These are phyloP conservation scores for Limnephilus lunatus DNA, from an alignment of 2,888 invertebrate genomes.

Conservation along the genomic window DNA sequence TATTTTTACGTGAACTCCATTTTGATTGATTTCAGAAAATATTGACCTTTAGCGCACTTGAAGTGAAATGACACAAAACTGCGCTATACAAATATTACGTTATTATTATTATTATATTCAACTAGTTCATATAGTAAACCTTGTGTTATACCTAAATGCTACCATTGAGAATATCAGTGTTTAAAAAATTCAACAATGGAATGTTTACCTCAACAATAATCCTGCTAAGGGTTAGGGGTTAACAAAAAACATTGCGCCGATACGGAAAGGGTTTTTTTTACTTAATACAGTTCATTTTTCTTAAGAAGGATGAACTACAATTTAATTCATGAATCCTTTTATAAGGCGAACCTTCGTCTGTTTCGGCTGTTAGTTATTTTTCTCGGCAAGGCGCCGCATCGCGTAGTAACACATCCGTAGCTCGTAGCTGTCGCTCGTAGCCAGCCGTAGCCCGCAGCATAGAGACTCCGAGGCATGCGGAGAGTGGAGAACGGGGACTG, in stretches of 20 bases:
- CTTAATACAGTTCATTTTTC: not conserved
- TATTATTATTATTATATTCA: too few species aligned
- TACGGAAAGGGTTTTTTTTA: not conserved
- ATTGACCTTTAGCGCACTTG: too few species aligned
- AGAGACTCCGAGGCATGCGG: not conserved
- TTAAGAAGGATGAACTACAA: not conserved
- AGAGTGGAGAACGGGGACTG: not conserved
- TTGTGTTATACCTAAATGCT: too few species aligned
- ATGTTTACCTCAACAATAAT: not conserved
- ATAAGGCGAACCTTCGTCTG: not conserved
- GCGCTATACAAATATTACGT: too few species aligned
- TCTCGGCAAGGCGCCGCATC: not conserved
- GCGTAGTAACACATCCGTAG: not conserved
- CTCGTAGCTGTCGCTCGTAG: not conserved
- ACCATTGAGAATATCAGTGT: too few species aligned
- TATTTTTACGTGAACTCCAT: too few species aligned
- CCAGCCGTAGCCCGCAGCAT: not conserved
- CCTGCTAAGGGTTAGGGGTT: not conserved
- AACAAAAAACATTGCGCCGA: not conserved
- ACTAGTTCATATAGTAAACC: too few species aligned
- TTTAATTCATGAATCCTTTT: not conserved
- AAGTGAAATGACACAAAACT: too few species aligned
- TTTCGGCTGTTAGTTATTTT: not conserved
- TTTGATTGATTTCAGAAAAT: too few species aligned
- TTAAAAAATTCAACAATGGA: not conserved